These are phyloP conservation scores for Sternotherus odoratus DNA, from an alignment of 2,797 vertebrate genomes.

Conservation along the genomic window DNA sequence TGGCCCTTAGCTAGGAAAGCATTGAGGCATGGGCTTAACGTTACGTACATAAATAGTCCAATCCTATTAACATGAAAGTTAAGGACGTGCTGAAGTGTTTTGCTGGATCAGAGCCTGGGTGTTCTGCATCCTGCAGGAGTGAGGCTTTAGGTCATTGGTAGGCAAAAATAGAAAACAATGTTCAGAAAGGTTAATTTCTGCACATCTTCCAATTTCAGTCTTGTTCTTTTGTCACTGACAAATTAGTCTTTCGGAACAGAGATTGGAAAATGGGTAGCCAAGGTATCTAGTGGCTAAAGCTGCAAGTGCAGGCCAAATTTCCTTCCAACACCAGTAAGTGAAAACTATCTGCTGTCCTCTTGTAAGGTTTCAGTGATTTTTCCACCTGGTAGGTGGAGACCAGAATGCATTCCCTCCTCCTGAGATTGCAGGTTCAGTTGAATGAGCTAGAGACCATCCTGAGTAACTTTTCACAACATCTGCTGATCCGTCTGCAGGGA, in stretches of 20 bases:
- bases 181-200: background rate
- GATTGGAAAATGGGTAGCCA: background rate
- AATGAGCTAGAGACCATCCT: background rate
- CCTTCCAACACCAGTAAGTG: background rate
- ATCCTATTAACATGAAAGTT: too few relatives aligned
- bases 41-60: too few relatives aligned
- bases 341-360: background rate
- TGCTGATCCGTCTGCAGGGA: background rate
- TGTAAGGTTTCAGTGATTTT: background rate
- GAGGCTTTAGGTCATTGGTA: background rate
- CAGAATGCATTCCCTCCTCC: background rate
- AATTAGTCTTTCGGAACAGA: background rate
- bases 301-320: background rate
- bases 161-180: background rate
- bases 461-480: background rate
- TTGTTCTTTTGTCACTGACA: background rate
- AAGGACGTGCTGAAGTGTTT: background rate
- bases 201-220: background rate
- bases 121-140: background rate
- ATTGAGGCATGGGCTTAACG: too few relatives aligned
- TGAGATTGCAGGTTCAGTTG: background rate
- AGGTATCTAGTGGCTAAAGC: background rate
- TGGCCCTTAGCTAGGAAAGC: background rate
- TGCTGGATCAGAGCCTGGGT: background rate
- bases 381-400: background rate